Base-by-base conservation (phyloP, 37 sponge, comb jelly and placozoan genomes). In the Oscarella lobularis region DNA sequence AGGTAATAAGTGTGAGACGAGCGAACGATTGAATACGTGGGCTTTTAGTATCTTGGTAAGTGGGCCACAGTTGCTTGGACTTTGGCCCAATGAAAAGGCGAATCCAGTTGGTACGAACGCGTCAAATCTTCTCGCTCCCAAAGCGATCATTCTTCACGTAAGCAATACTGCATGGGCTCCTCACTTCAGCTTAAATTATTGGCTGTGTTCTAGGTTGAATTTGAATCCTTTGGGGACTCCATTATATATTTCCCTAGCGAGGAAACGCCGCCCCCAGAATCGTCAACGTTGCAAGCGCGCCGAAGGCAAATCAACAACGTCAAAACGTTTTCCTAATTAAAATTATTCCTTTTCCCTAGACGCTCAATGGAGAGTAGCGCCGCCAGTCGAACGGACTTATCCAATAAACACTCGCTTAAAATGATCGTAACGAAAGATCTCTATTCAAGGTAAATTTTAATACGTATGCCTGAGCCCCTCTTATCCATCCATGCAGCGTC, bases 401-500 rank as follows among this genome's bases (percentile, higher is more conserved):
- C 20, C 9, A 48, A 9, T 27, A 48, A 48, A 20, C 60, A 48
- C 20, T 48, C 60, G 9, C 20, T 48, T 9, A 48, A 48, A 48
- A 48, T 48, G 60, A 48, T 48, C 14, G 20, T 48, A 27, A 9
- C 9, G 60, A 48, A 48, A 48, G 60, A 48, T 48, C 60, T 20
- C 60, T 48, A 48, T 48, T 27, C 9, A 48, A 48, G 60, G 60
- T 48, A 48, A 27, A 48, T 27, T 48, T 9, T 27, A 27, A 48
- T 48, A 20, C 60, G 20, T 27, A 27, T 20, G 20, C 60, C 60
- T 48, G 20, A 48, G 60, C 20, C 14, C 9, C 60, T 48, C 9
- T 48, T 68, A 4, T 68, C 4, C 31, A 30, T 68, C 4, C 31
- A 34, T 68, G 6, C 71, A 87, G 84, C 37, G 36, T 83, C 33